These are phyloP conservation scores for Microctenopoma steveboyesi DNA, from an alignment of 2,797 vertebrate species.

Conservation along the genomic window DNA sequence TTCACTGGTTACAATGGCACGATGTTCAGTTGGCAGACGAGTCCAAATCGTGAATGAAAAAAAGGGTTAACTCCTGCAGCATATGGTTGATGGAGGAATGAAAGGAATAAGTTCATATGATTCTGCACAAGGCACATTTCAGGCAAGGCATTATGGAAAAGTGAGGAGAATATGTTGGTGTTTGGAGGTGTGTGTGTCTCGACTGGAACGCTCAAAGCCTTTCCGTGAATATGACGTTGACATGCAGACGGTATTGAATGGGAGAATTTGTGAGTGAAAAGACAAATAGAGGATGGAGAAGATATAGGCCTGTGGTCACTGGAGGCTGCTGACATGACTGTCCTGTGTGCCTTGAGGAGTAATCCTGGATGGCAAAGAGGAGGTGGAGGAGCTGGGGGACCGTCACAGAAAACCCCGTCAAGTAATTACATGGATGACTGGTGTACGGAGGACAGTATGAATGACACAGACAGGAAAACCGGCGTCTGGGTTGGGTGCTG, in stretches of 20 bases:
- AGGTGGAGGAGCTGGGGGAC: slow-evolving; percentile 41
- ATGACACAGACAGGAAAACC: slow-evolving; percentile 58
- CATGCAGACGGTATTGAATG: slow-evolving; percentile 5
- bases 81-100: slow-evolving; percentile 44
- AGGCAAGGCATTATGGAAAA: slow-evolving; percentile 2
- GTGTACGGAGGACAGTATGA: slow-evolving; percentile 62
- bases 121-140: slow-evolving; percentile 19
- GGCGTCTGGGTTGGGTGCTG: slow-evolving; percentile 30
- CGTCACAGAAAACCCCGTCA: slow-evolving; percentile 53
- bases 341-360: slow-evolving; percentile 41
- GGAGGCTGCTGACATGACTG: slow-evolving; percentile 60
- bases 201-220: slow-evolving; percentile 17
- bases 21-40: slow-evolving; percentile 42
- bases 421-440: slow-evolving; percentile 80
- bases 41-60: slow-evolving; percentile 35
- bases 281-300: slow-evolving; percentile 20
- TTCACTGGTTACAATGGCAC: slow-evolving; percentile 43
- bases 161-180: neutral
- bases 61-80: slow-evolving; percentile 29
- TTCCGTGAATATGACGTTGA: slow-evolving; percentile 23
- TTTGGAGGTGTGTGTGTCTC: slow-evolving; percentile 1
- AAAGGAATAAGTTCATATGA: slow-evolving; percentile 21
- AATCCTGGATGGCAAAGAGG: slow-evolving; percentile 50
- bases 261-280: slow-evolving; percentile 37
- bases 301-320: slow-evolving; percentile 38